phyloP scores from a whole-genome alignment of 35 echinoderm and acorn worm genomes.

The Amphiura filiformis region DNA sequence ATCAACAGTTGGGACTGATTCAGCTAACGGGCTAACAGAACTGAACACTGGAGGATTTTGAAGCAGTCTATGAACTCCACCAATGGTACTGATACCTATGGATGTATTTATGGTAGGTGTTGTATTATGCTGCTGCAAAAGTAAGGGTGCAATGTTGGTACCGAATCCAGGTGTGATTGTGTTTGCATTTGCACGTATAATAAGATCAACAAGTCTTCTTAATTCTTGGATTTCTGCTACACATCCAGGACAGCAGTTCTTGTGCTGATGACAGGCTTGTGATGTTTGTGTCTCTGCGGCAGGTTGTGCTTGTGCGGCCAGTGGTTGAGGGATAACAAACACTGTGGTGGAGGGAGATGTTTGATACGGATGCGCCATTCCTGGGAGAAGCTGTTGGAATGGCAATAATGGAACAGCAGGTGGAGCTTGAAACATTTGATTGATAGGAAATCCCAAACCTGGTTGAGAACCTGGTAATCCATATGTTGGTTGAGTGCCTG shows the following conservation, averaged over 20 bases:
- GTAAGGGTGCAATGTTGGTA: not conserved
- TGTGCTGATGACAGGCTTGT: not conserved
- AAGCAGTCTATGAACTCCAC: too few relatives aligned
- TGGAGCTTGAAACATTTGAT: not conserved
- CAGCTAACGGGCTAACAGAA: too few relatives aligned
- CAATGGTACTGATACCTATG: not conserved
- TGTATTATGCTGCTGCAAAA: not conserved
- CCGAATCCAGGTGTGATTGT: not conserved
- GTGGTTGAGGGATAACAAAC: not conserved
- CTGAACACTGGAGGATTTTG: too few relatives aligned
- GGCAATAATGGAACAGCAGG: not conserved
- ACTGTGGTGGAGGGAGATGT: not conserved
- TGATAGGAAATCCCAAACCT: not conserved
- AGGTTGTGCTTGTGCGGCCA: not conserved
- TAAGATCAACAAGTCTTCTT: not conserved
- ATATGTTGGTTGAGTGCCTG: not conserved
- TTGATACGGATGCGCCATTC: not conserved
- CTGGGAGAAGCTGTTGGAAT: not conserved
- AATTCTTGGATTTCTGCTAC: not conserved
- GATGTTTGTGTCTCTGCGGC: not conserved
- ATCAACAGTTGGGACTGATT: too few relatives aligned
- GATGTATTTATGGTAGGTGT: not conserved
- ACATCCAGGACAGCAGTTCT: slow-evolving; percentile 1
- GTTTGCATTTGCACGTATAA: not conserved
- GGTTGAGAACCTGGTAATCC: not conserved